Percentiles rank a stretch among this genome's conserved stretches.
phyloP scores from a whole-genome alignment of 2,113 vertebrate species.

The Jaculus jaculus region DNA sequence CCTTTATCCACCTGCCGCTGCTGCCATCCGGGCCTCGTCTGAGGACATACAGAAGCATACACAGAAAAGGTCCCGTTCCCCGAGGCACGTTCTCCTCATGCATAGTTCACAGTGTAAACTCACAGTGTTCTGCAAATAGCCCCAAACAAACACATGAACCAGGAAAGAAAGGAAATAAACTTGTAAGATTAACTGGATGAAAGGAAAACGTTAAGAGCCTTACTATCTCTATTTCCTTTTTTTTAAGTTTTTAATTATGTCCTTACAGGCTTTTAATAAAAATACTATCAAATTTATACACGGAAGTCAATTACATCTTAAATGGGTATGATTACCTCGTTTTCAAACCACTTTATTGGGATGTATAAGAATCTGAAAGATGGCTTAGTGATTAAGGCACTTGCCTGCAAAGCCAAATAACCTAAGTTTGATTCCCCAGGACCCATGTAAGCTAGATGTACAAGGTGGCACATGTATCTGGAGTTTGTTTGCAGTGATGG shows the following conservation, averaged over 20 bases:
- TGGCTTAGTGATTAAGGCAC: no score
- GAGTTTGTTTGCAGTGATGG: no score
- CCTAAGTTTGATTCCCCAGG: no score
- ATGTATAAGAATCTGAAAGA: neutral
- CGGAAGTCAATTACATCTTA: neutral
- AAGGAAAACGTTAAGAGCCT: neutral
- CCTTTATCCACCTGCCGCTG: no score
- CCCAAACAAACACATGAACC: neutral
- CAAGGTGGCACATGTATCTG: no score
- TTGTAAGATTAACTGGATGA: neutral
- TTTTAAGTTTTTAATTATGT: constrained; percentile 11
- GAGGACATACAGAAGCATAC: neutral
- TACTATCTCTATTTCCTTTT: neutral
- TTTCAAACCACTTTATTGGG: neutral
- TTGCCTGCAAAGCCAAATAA: no score
- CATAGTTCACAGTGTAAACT: neutral
- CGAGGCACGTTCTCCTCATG: neutral
- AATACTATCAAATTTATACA: neutral
- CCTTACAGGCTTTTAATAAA: constrained; percentile 14
- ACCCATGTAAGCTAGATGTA: no score
- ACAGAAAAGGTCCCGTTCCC: neutral
- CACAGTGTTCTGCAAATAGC: neutral
- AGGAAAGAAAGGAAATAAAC: constrained; percentile 5
- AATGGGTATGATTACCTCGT: neutral
- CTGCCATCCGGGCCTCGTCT: neutral